Percentiles rank a stretch among this genome's conserved stretches.
Conservation (phyloP, 2,113 vertebrate genomes). For the Otocyon megalotis region DNA sequence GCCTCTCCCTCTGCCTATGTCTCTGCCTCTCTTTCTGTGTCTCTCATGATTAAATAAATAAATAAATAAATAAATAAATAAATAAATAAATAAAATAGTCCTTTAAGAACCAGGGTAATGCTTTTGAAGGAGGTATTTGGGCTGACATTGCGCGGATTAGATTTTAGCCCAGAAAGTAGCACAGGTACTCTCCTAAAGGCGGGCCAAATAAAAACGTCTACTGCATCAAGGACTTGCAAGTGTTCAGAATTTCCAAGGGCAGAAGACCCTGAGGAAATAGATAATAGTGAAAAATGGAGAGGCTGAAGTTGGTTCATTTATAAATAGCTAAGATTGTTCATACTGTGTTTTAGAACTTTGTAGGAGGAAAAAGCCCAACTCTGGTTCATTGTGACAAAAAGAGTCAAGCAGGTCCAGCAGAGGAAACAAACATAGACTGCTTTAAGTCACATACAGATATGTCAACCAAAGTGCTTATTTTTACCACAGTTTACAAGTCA, state of each 20-base stretch:
- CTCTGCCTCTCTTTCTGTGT: too few relatives aligned
- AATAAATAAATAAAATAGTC: neutral
- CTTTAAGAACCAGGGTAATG: neutral
- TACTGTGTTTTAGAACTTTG: neutral
- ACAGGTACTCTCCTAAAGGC: neutral
- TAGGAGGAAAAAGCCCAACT: neutral
- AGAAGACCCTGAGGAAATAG: neutral
- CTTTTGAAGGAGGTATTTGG: neutral
- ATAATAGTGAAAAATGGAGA: neutral
- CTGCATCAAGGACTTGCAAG: neutral
- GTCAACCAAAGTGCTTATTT: neutral
- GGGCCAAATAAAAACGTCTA: neutral
- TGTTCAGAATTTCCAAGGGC: neutral
- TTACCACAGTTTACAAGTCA: neutral
- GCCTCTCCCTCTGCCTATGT: too few relatives aligned
- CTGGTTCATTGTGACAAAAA: neutral
- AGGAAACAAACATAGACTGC: neutral
- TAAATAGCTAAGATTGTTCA: neutral
- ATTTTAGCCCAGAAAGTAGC: neutral
- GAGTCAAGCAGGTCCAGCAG: neutral
- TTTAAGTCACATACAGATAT: neutral
- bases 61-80: neutral
- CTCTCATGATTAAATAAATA: too few relatives aligned
- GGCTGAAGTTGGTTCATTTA: constrained; percentile 2
- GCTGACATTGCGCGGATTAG: neutral